phyloP scores from a whole-genome alignment of 2,113 vertebrate species.

The Thomomys bottae region DNA sequence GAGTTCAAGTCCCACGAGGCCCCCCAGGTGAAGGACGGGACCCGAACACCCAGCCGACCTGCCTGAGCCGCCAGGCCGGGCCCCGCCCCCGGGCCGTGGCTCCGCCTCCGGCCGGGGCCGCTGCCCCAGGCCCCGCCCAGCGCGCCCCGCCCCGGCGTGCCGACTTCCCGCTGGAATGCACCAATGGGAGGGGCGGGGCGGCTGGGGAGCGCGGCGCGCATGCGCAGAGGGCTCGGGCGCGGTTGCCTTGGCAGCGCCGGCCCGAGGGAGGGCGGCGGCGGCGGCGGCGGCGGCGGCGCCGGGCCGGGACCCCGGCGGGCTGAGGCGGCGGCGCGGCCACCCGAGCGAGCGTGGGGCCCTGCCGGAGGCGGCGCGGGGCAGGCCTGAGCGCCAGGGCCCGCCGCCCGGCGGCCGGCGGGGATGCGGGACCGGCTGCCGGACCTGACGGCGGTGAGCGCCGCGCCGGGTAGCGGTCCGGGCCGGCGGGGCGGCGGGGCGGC shows the following conservation, averaged over 20 bases:
- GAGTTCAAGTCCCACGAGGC: too few relatives aligned
- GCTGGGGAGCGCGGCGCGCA: slow-evolving; percentile 38
- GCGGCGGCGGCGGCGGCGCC: slow-evolving; percentile 14
- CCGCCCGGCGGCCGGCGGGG: slow-evolving; percentile 42
- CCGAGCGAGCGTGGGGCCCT: not conserved
- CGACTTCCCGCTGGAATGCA: not conserved
- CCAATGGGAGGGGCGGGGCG: not conserved
- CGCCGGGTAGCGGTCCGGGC: not conserved
- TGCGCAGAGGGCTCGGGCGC: slow-evolving; percentile 63
- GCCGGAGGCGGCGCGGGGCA: not conserved
- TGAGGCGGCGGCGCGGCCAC: not conserved
- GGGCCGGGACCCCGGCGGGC: not conserved
- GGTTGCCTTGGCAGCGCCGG: slow-evolving; percentile 73
- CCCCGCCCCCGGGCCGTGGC: not conserved
- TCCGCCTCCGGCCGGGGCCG: not conserved
- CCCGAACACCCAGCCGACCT: not conserved
- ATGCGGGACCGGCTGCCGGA: slow-evolving; percentile 96
- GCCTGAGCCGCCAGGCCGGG: too few relatives aligned
- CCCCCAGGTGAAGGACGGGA: fast-evolving
- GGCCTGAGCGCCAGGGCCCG: slow-evolving; percentile 22
- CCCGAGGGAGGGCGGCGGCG: slow-evolving; percentile 49
- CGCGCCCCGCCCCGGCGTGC: not conserved
- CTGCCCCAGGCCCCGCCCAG: not conserved
- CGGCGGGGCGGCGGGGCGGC: not conserved
- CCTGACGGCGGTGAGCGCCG: slow-evolving; percentile 88